A percentile compares a stretch with the other conserved stretches of the same genome.
Conservation (phyloP, 2,797 vertebrate species). For the Garrulus glandarius region DNA sequence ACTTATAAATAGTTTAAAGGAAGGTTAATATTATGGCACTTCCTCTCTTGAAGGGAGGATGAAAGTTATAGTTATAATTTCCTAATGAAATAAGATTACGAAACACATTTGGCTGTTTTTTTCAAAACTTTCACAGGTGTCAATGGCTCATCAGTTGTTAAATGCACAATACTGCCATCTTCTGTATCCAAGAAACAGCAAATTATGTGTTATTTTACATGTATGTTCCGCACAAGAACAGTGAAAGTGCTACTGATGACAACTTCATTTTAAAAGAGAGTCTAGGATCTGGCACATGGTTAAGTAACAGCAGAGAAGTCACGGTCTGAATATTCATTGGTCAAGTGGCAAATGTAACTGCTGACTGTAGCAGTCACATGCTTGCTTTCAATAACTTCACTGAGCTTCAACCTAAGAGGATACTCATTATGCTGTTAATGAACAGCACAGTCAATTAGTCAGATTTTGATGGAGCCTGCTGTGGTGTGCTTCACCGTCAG, state of each 20-base stretch:
- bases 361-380: background rate
- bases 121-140: background rate
- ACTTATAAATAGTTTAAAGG: background rate
- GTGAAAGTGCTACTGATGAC: background rate
- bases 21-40: background rate
- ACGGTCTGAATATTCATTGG: background rate
- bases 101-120: background rate
- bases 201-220: background rate
- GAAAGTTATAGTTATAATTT: background rate
- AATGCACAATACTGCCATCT: slow-evolving; percentile 59
- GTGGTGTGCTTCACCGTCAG: background rate
- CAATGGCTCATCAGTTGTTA: background rate
- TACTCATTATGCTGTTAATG: background rate
- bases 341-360: background rate
- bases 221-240: background rate
- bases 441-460: background rate
- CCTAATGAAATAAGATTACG: background rate
- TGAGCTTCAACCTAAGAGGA: background rate
- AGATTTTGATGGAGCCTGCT: background rate
- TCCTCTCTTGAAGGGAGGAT: background rate
- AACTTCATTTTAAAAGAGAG: background rate
- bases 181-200: background rate
- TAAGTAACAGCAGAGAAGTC: background rate
- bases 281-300: background rate
- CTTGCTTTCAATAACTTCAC: background rate